A percentile compares a stretch with the other conserved stretches of the same genome.
phyloP scores from a whole-genome alignment of 2,113 vertebrate genomes.

The Morone saxatilis region DNA sequence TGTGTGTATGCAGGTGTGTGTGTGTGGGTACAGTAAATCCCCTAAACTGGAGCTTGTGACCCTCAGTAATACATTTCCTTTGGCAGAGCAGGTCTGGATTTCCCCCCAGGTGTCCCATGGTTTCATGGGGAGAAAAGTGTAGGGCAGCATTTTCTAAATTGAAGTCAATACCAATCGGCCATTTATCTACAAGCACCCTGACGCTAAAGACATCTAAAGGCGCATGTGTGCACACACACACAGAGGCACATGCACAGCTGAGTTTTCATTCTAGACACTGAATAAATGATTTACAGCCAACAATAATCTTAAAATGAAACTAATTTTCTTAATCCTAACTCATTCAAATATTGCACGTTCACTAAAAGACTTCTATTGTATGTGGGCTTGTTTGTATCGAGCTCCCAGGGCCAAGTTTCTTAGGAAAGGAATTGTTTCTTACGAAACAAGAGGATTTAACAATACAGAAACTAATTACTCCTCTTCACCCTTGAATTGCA shows the following conservation, averaged over 20 bases:
- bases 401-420: slow-evolving; percentile 33
- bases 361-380: slow-evolving; percentile 36
- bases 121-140: slow-evolving; percentile 80
- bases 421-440: slow-evolving; percentile 42
- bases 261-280: slow-evolving; percentile 30
- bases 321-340: slow-evolving; percentile 62
- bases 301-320: slow-evolving; percentile 59
- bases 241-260: slow-evolving; percentile 3
- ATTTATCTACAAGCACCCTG: slow-evolving; percentile 82
- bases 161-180: slow-evolving; percentile 82
- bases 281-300: slow-evolving; percentile 55
- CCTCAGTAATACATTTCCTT: slow-evolving; percentile 81
- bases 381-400: slow-evolving; percentile 45
- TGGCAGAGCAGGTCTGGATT: slow-evolving; percentile 76
- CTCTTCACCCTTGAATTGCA: slow-evolving; percentile 56
- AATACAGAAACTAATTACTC: slow-evolving; percentile 63
- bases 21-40: slow-evolving; percentile 74
- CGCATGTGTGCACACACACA: slow-evolving; percentile 30
- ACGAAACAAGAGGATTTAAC: slow-evolving; percentile 58
- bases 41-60: slow-evolving; percentile 76
- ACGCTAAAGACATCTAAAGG: slow-evolving; percentile 73
- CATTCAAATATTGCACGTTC: slow-evolving; percentile 46
- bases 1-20: slow-evolving; percentile 34
- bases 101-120: slow-evolving; percentile 71
- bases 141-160: slow-evolving; percentile 84